Base-by-base conservation (phyloP, 2,888 invertebrate species). In the Rhagium mordax region DNA sequence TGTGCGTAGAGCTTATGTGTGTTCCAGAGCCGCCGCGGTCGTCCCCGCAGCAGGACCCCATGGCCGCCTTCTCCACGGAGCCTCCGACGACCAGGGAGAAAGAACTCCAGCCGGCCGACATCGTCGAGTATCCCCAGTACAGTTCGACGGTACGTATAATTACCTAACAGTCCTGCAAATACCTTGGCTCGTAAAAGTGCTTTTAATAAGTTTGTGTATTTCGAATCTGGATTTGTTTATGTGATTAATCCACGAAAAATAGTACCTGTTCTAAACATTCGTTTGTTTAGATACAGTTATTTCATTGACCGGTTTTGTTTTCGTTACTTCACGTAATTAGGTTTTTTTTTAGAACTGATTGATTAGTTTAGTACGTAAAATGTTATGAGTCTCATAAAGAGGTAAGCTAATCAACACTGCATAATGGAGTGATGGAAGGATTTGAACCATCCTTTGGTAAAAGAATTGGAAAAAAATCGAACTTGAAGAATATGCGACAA, bases 31-130 rank as follows among this genome's bases (percentile, higher is more conserved):
- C 94, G 84, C 94, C 95, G 79, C 90, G 93, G 87, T 93, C 93
- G 78, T 94, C 94, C 75, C 92, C 94, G 74, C 94, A 94, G 86
- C 94, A 94, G 88, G 94, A 94, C 88, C 92, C 91, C 85, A 91
- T 90, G 85, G 85, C 90, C 81, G 84, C 88, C 86, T 89, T 86
- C 85, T 90, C 86, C 70, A 86, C 85, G 69, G 85, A 88, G 88
- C 86, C 88, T 88, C 85, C 82, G 60, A 81, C 85, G 65, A 81
- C 85, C 49, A 83, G 81, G 78, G 87, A 88, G 85, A 86, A 71
- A 48, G 72, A 74, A 59, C 65, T 71, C 20, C 86, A 87, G 79
- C 85, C 88, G 33, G 88, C 88, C 41, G 88, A 89, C 57, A 86
- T 87, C 76, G 87, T 84, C 59, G 87, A 87, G 78, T 88, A 87